Evolutionary conservation across 1,140 invertebrate species (phyloP).

Genomic region (Papilio glaucus): DNA sequence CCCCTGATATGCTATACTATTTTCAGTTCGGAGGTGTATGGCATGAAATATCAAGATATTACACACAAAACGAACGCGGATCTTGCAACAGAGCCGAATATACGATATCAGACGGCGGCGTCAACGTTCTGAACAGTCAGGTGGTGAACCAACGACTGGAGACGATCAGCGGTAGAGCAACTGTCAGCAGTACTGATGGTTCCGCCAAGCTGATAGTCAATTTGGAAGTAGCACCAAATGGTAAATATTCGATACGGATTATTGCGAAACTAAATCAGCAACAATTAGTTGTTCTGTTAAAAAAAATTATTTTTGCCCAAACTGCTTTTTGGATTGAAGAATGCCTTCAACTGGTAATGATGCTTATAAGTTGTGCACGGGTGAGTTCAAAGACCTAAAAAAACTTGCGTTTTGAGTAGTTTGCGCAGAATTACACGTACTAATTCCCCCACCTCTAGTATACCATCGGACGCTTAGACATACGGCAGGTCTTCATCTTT

Average conservation of each 20-base stretch:
- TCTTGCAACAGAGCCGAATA: slow-evolving; percentile 61
- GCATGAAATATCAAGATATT: slow-evolving; percentile 71
- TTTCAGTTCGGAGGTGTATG: slow-evolving; percentile 70
- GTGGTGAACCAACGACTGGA: slow-evolving; percentile 57
- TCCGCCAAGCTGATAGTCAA: slow-evolving; percentile 56
- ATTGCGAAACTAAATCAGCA: background rate
- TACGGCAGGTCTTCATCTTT: too few relatives aligned
- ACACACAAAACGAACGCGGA: slow-evolving; percentile 54
- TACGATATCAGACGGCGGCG: slow-evolving; percentile 41
- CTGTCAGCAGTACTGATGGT: slow-evolving; percentile 48
- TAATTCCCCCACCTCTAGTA: too few relatives aligned
- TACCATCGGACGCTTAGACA: too few relatives aligned
- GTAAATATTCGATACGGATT: slow-evolving; percentile 44
- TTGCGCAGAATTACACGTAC: too few relatives aligned
- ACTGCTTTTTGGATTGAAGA: too few relatives aligned
- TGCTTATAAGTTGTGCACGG: too few relatives aligned
- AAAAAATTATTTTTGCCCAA: too few relatives aligned
- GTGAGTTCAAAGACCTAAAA: too few relatives aligned
- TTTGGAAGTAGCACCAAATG: slow-evolving; percentile 52
- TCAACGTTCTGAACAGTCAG: slow-evolving; percentile 63
- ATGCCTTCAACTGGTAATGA: too few relatives aligned
- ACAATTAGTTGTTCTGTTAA: background rate
- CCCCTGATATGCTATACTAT: slow-evolving; percentile 7
- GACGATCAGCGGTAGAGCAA: slow-evolving; percentile 58
- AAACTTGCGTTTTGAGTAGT: too few relatives aligned